phyloP scores from a whole-genome alignment of 1,140 invertebrate genomes.

The Thalassaphorura encarpata region DNA sequence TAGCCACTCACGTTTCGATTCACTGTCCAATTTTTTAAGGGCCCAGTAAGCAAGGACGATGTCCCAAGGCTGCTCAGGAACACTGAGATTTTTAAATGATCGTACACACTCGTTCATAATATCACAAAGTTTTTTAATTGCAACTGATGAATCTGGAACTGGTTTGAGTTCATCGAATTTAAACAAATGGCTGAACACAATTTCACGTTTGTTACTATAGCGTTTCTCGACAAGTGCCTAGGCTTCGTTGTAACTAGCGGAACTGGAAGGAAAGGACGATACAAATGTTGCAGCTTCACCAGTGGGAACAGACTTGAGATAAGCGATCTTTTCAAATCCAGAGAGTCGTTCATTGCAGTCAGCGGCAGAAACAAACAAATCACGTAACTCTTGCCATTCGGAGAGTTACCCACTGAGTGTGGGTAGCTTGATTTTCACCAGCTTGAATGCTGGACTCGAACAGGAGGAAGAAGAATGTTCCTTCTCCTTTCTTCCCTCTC shows the following conservation, averaged over 20 bases:
- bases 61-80: slow-evolving; percentile 13
- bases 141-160: background rate
- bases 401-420: background rate
- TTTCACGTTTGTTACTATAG: background rate
- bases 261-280: background rate
- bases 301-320: background rate
- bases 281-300: slow-evolving; percentile 1
- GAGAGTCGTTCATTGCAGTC: background rate
- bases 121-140: background rate
- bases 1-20: slow-evolving; percentile 8
- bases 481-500: no score
- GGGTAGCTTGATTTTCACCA: background rate
- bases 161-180: background rate
- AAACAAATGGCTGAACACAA: background rate
- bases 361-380: background rate
- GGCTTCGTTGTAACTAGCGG: background rate
- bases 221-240: background rate
- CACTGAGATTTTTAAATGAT: background rate
- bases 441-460: background rate
- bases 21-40: slow-evolving; percentile 5
- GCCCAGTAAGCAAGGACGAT: background rate
- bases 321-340: background rate
- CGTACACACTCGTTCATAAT: background rate
- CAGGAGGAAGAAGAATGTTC: background rate
- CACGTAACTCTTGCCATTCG: slow-evolving; percentile 6